Percentiles rank a stretch among this genome's conserved stretches.
phyloP scores from a whole-genome alignment of 2,888 invertebrate species.

The Gandaritis pyraliata region DNA sequence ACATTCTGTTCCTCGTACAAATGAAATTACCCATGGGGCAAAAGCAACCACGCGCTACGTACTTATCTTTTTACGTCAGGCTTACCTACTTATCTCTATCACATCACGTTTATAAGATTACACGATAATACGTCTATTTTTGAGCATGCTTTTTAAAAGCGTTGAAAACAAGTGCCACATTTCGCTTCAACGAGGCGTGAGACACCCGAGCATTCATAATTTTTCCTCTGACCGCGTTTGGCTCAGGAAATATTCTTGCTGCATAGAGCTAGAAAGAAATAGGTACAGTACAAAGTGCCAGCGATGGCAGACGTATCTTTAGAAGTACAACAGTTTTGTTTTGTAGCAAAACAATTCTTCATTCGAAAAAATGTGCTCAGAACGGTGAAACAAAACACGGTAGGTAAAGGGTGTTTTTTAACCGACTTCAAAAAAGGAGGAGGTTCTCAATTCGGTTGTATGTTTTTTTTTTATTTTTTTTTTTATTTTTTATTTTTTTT shows the following conservation, averaged over 20 bases:
- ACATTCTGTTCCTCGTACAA: slow-evolving; percentile 16
- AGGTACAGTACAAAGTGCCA: slow-evolving; percentile 18
- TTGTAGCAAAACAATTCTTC: neutral
- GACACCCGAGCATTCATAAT: slow-evolving; percentile 39
- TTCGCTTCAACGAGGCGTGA: slow-evolving; percentile 35
- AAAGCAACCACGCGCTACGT: slow-evolving; percentile 15
- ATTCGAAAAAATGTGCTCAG: too few species aligned
- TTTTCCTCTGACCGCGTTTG: slow-evolving; percentile 43
- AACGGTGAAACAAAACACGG: too few species aligned
- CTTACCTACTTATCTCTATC: slow-evolving; percentile 28
- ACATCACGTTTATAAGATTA: slow-evolving; percentile 32
- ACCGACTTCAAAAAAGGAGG: too few species aligned
- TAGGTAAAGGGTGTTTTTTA: too few species aligned
- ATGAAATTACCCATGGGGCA: slow-evolving; percentile 21
- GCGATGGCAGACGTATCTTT: slow-evolving; percentile 1
- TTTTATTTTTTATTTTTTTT: too few species aligned
- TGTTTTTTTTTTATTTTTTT: too few species aligned
- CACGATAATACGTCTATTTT: slow-evolving; percentile 21
- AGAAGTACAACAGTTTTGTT: neutral
- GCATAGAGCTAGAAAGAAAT: slow-evolving; percentile 22
- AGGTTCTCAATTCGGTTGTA: too few species aligned
- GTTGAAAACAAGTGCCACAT: slow-evolving; percentile 34
- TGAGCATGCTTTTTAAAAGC: slow-evolving; percentile 27
- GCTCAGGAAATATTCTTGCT: slow-evolving; percentile 34
- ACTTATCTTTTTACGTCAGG: slow-evolving; percentile 24